These are phyloP conservation scores for Meloidogyne exigua DNA, from an alignment of 1,140 invertebrate species.

Conservation along the genomic window DNA sequence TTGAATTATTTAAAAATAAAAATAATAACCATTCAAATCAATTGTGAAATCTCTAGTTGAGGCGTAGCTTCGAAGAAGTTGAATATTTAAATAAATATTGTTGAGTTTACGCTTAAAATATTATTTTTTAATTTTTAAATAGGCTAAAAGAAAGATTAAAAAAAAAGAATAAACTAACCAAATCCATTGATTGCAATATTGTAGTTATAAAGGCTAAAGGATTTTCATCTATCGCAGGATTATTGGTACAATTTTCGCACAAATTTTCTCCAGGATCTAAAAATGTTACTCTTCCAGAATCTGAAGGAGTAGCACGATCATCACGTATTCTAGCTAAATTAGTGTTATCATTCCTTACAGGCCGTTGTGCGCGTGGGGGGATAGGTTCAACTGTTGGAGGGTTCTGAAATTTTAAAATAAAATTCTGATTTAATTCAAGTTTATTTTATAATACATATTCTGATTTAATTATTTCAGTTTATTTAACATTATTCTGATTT, in stretches of 20 bases:
- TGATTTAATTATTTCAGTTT: too few species aligned
- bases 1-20: background rate
- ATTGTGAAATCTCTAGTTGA: constrained; percentile 60
- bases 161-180: constrained; percentile 31
- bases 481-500: too few species aligned
- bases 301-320: constrained; percentile 18
- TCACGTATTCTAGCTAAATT: background rate
- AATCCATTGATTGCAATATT: constrained; percentile 41
- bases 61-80: constrained; percentile 60
- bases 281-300: constrained; percentile 25
- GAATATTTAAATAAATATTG: constrained; percentile 57
- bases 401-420: background rate
- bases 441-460: too few species aligned
- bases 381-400: background rate
- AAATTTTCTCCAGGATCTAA: constrained; percentile 31
- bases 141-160: background rate
- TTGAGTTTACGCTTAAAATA: constrained; percentile 54
- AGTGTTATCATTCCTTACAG: background rate
- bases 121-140: background rate
- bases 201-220: constrained; percentile 13
- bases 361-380: background rate
- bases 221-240: constrained; percentile 29
- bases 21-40: constrained; percentile 48
- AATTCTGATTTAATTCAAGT: background rate
- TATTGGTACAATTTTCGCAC: constrained; percentile 40